Percentiles rank a stretch among this genome's conserved stretches.
Evolutionary conservation across 92 coral and sea anemone species (phyloP).

Genomic region (Virgularia gustaviana): DNA sequence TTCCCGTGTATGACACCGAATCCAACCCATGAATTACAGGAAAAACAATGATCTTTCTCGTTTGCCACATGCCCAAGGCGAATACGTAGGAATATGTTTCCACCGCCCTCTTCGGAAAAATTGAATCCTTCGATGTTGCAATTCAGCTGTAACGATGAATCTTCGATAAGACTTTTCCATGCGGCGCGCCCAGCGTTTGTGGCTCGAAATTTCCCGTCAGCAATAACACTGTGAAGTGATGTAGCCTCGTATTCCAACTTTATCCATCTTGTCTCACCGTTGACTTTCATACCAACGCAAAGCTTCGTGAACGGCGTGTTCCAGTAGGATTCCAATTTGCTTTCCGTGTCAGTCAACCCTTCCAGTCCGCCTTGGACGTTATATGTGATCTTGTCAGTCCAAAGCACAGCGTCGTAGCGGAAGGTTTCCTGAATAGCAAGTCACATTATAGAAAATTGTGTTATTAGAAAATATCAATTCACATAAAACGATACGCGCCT

Average conservation of each 20-base stretch:
- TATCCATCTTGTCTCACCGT: constrained; percentile 35
- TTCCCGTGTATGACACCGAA: no score
- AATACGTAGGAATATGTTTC: no score
- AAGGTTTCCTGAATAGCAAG: no score
- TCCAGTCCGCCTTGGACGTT: constrained; percentile 48
- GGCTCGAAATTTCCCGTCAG: constrained; percentile 42
- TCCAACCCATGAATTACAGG: constrained; percentile 45
- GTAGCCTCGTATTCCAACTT: constrained; percentile 41
- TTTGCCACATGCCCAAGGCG: constrained; percentile 51
- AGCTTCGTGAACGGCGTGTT: constrained; percentile 50
- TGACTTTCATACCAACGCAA: constrained; percentile 60
- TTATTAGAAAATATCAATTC: no score
- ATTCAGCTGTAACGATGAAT: constrained; percentile 61
- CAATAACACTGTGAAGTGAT: constrained; percentile 64
- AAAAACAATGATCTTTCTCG: constrained; percentile 43
- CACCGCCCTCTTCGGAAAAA: background rate
- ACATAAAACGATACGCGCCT: no score
- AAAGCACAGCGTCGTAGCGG: constrained; percentile 34
- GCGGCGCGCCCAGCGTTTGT: constrained; percentile 39
- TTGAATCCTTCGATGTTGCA: constrained; percentile 60
- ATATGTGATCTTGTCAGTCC: constrained; percentile 49
- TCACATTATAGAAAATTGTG: no score
- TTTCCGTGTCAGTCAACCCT: constrained; percentile 55
- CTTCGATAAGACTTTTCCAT: constrained; percentile 56
- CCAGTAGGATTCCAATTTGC: constrained; percentile 67